Conservation (phyloP, 37 sponge, comb jelly and placozoan genomes). For the Tethya wilhelma region DNA sequence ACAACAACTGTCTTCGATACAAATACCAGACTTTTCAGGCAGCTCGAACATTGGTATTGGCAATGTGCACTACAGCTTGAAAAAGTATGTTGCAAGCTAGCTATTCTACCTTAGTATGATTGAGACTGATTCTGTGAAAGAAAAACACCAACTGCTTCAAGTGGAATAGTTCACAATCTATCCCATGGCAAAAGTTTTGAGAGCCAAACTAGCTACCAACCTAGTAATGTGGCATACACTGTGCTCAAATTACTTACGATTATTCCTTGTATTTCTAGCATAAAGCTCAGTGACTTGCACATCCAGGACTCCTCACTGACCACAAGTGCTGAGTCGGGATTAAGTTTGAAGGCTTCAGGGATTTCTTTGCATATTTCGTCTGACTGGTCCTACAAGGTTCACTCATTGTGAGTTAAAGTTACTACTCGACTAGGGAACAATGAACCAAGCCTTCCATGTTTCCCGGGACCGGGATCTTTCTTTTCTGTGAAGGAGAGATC, state of each 20-base stretch:
- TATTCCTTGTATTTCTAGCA: no score
- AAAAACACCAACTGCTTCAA: neutral
- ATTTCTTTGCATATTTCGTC: slow-evolving; percentile 51
- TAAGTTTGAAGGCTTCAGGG: slow-evolving; percentile 54
- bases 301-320: slow-evolving; percentile 68
- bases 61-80: slow-evolving; percentile 35
- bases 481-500: no score
- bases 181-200: no score
- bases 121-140: neutral
- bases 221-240: neutral
- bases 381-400: slow-evolving; percentile 78
- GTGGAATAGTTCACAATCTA: neutral
- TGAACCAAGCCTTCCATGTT: no score
- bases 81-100: slow-evolving; percentile 21
- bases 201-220: no score
- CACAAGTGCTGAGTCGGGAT: slow-evolving; percentile 30
- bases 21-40: slow-evolving; percentile 72
- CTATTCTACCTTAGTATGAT: neutral
- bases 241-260: neutral
- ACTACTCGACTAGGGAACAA: no score
- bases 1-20: slow-evolving; percentile 32
- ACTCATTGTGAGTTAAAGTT: slow-evolving; percentile 47
- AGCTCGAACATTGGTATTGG: slow-evolving; percentile 33
- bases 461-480: no score
- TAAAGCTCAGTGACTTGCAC: slow-evolving; percentile 31